Evolutionary conservation across 2,113 vertebrate species (phyloP), one percentile per base, ranked within the genome.

Genomic region (Melanocharis versteri): DNA sequence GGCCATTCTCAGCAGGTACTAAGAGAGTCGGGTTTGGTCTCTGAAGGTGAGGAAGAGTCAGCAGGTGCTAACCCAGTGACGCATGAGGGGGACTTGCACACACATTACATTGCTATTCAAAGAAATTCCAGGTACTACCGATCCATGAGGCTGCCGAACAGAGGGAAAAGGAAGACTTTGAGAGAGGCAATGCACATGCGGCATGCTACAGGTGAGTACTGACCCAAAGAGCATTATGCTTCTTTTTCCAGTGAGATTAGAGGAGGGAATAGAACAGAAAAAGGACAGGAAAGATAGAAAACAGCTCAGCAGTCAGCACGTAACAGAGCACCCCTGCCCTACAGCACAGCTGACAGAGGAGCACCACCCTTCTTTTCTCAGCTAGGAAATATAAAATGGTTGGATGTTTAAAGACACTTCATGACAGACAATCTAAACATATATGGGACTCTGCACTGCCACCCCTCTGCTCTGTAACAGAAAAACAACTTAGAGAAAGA

Each of bases 81-180:
- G 1, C 61, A 57, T 0, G 91, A 96, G 28, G 57, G 18, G 37
- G 95, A 95, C 39, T 65, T 72, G 3, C 44, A 71, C 10, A 50
- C 18, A 21, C 7, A 2, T 11, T 40, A 80, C 82, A 94, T 88
- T 56, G 84, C 87, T 5, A 94, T 98, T 37, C 97, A 98, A 69
- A 98, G 98, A 65, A 98, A 98, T 83, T 98, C 98, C 65, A 90
- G 58, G 64, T 98, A 98, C 93, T 98, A 98, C 27, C 96, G 71
- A 11, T 94, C 98, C 15, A 31, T 98, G 90, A 97, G 96, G 87
- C 88, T 56, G 85, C 95, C 73, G 0, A 97, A 83, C 54, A 97
- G 71, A 94, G 79, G 24, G 53, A 96, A 89, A 50, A 93, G 56
- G 56, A 95, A 68, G 47, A 56, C 78, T 57, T 33, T 15, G 0